Base-by-base conservation (phyloP, 1,140 invertebrate genomes). In the Gonatopus flavifemur region DNA sequence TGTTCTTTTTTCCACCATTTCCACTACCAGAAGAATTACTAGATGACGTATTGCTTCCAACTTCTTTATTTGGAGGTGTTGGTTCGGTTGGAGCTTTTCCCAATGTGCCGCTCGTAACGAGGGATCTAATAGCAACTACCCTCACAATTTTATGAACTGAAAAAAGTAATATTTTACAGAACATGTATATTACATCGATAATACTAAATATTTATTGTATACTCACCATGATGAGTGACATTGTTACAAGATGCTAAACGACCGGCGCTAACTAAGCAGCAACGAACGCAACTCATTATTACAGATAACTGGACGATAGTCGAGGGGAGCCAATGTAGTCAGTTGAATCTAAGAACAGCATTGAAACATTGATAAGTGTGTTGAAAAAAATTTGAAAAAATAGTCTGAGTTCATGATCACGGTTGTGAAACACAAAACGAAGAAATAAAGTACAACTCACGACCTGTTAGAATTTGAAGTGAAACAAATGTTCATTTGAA, bases 1-100 rank as follows among this genome's bases (percentile, higher is more conserved):
- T 86, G 54, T 82, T 83, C 57, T 87, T 86, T 50, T 82, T 83
- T 48, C 79, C 78, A 18, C 82, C 81, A 32, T 78, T 77, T 25
- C 72, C 71, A 28, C 74, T 74, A 47, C 59, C 48, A 10, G 49
- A 49, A 25, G 59, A 58, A 24, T 55, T 55, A 32, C 57, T 55
- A 5, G 59, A 51, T 22, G 59, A 55, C n/a, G 55, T 37, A 7
- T 59, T 49, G 3, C 38, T 45, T 20, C 46, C 59, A 16, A 49
- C 38, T 40, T 76, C 69, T 57, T 72, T 71, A 37, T 28, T 63
- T 12, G 76, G 76, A n/a, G 74, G 69, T 8, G 65, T 74, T 3
- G 74, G 64, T 44, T 78, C 76, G 0, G 60, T 62, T 4, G 74
- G 72, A 22, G 70, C 57, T 62, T 78, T 78, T 42, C 52, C 50